Conservation (phyloP, 2,797 vertebrate species). For the Enteromius afrohamiltoni region DNA sequence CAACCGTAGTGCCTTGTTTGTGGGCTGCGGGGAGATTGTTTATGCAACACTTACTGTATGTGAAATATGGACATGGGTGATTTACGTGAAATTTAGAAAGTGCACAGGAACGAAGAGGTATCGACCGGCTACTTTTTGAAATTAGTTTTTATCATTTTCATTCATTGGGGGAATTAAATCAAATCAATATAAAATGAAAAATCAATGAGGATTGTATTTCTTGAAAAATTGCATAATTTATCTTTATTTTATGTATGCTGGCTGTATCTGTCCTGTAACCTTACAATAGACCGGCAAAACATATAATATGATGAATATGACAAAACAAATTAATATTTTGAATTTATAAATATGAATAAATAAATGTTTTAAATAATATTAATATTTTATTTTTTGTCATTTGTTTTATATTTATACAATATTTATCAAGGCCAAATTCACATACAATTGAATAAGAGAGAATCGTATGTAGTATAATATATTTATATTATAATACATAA, state of each 20-base stretch:
- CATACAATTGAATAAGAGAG: neutral
- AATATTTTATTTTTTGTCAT: neutral
- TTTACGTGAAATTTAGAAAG: conserved; percentile 53
- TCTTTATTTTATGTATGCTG: conserved; percentile 19
- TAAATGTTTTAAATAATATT: no score
- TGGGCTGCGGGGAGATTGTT: conserved; percentile 13
- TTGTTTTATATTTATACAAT: neutral
- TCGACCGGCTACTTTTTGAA: conserved; percentile 64
- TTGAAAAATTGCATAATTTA: conserved; percentile 34
- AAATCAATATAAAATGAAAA: conserved; percentile 57
- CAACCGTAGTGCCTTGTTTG: conserved; percentile 12
- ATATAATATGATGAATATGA: neutral
- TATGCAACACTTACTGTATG: conserved; percentile 31
- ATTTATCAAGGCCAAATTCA: neutral
- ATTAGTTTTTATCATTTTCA: conserved; percentile 67
- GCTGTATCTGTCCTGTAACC: neutral
- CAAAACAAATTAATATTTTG: neutral
- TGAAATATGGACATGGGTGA: conserved; percentile 61
- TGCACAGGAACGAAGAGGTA: conserved; percentile 48
- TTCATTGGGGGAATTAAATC: conserved; percentile 69
- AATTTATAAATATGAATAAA: neutral
- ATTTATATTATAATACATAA: no score
- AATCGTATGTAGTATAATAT: no score
- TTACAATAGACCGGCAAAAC: neutral
- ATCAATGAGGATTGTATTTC: conserved; percentile 59